Conservation (phyloP, 2,888 invertebrate genomes). For the Carpatolechia fugitivella region DNA sequence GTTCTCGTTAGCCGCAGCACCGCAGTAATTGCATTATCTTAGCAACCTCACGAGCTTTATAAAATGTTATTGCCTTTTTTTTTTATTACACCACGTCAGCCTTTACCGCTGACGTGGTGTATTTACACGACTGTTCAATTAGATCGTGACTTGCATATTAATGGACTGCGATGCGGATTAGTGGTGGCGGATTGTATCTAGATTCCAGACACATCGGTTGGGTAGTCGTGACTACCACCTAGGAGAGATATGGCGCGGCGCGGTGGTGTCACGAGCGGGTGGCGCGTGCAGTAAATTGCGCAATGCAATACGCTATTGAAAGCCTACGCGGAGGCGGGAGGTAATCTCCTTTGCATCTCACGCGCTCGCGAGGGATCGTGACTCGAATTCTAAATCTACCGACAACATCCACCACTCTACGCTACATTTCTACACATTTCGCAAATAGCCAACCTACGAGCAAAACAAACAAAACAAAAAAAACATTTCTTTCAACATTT, state of each 20-base stretch:
- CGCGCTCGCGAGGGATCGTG: conserved; percentile 56
- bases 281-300: conserved; percentile 66
- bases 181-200: not conserved
- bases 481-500: too few relatives aligned
- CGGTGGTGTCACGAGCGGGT: conserved; percentile 53
- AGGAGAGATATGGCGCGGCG: conserved; percentile 53
- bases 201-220: conserved; percentile 38
- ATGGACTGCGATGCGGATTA: not conserved
- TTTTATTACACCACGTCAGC: too few relatives aligned
- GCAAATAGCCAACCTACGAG: conserved; percentile 7
- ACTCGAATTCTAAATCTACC: conserved; percentile 48
- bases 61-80: not conserved
- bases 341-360: conserved; percentile 63
- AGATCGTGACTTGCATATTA: not conserved
- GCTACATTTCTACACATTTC: conserved; percentile 15
- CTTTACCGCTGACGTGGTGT: too few relatives aligned
- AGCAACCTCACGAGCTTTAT: conserved; percentile 20
- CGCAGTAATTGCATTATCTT: conserved; percentile 31
- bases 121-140: conserved; percentile 2
- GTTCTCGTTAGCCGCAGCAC: conserved; percentile 31
- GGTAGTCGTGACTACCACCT: conserved; percentile 56
- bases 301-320: conserved; percentile 60
- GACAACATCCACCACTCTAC: conserved; percentile 27
- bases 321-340: conserved; percentile 36
- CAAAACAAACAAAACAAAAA: too few relatives aligned